Base-by-base conservation (phyloP, 2,888 invertebrate genomes). In the Gonocerus acuteangulatus region DNA sequence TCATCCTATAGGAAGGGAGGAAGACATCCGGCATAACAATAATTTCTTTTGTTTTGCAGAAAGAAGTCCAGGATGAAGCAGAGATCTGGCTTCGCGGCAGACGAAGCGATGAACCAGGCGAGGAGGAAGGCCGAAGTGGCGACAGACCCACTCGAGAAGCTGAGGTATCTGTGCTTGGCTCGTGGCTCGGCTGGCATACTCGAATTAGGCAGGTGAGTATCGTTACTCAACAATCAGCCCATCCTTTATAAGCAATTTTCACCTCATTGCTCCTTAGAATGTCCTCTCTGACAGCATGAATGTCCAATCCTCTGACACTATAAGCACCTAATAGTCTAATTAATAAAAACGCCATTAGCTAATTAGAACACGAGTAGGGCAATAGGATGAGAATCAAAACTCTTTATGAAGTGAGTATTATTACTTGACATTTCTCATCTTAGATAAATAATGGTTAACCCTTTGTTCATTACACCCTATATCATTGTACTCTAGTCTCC, bases 131-230 rank as follows among this genome's bases (percentile, higher is more conserved):
- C 88, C 57, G 75, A 80, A 62, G 75, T 77, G 54, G 78, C 87
- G 18, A 85, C 82, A 62, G 91, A 94, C 73, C 86, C 91, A 1
- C 75, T 94, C 61, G 88, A 95, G 75, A 86, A 86, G 72, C 75
- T 96, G 67, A 82, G 95, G 51, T 77, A 91, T 67, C 78, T 89
- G 66, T 94, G 95, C 73, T 79, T 95, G 57, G 79, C 87, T 1
- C 80, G 94, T 63, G 96, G 95, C 18, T 87, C 92, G 23, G 82
- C 82, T 22, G 95, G 95, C 58, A 92, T 96, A 72, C 79, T 95
- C 70, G 89, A 88, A 1, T 77, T 96, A 48, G 89, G 87, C 70
- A 86, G 91, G 88, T 90, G 74, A 32, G 32, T 32, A 32, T 32
- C 32, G 7, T 32, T 6, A 32, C 32, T 11, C 32, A 9, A 11